Conservation (phyloP, 2,888 invertebrate species). For the Anthophora plumipes region DNA sequence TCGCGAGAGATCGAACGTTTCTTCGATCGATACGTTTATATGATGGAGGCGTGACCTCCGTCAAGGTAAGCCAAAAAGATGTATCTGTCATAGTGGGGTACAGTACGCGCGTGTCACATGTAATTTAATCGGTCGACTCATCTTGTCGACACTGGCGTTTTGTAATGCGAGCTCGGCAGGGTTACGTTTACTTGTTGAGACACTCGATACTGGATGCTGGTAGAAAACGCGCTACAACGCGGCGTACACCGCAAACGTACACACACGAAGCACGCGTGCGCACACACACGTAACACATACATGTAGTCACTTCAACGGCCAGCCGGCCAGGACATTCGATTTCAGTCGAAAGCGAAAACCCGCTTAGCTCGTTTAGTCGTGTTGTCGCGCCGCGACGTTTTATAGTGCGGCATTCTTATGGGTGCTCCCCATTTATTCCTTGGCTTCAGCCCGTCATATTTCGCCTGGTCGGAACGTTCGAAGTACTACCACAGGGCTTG, state of each 20-base stretch:
- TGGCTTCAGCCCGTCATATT: background rate
- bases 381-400: slow-evolving; percentile 40
- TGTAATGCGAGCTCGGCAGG: slow-evolving; percentile 55
- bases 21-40: background rate
- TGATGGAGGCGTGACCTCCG: slow-evolving; percentile 7
- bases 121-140: slow-evolving; percentile 59
- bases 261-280: slow-evolving; percentile 47
- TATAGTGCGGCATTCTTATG: slow-evolving; percentile 37
- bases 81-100: slow-evolving; percentile 32
- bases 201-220: slow-evolving; percentile 54
- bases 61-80: slow-evolving; percentile 27
- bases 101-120: slow-evolving; percentile 52
- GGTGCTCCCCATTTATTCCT: slow-evolving; percentile 8
- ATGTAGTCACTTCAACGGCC: slow-evolving; percentile 31
- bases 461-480: slow-evolving; percentile 1
- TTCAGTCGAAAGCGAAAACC: slow-evolving; percentile 80
- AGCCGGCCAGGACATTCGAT: slow-evolving; percentile 73
- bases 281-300: slow-evolving; percentile 40
- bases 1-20: background rate
- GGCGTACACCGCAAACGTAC: slow-evolving; percentile 25
- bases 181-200: slow-evolving; percentile 51
- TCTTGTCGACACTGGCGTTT: slow-evolving; percentile 56
- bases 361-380: slow-evolving; percentile 60
- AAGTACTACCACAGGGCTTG: slow-evolving; percentile 8
- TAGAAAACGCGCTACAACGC: slow-evolving; percentile 32